These are phyloP conservation scores for Corythoichthys haematopterus DNA, from an alignment of 2,113 vertebrate species.

Conservation along the genomic window DNA sequence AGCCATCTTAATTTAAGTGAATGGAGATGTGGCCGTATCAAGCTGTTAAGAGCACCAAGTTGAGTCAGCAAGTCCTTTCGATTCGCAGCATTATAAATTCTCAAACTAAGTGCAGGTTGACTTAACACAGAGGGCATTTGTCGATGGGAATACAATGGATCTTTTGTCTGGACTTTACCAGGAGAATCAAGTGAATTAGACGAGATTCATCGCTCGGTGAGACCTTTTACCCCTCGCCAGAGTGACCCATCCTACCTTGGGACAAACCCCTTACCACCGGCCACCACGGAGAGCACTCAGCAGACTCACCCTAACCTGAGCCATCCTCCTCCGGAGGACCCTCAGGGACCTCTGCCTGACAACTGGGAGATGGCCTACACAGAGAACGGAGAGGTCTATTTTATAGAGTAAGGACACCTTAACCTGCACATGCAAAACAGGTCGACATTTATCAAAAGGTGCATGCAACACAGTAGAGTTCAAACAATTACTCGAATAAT, in stretches of 20 bases:
- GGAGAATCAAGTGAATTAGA: constrained; percentile 94
- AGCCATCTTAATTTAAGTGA: constrained; percentile 11
- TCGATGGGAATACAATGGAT: background rate
- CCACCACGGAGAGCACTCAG: constrained; percentile 97
- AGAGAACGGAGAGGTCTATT: constrained; percentile 99
- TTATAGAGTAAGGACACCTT: constrained; percentile 86
- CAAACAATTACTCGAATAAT: too few relatives aligned
- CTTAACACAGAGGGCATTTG: background rate
- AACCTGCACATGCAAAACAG: background rate
- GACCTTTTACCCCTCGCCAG: constrained; percentile 65
- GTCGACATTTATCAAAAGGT: background rate
- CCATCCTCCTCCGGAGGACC: constrained; percentile 90
- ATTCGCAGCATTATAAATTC: background rate
- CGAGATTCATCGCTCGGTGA: constrained; percentile 72
- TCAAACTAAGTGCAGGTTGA: background rate
- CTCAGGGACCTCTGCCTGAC: constrained; percentile 91
- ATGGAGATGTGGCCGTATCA: constrained; percentile 5
- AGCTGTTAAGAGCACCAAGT: background rate
- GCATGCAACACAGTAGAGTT: background rate
- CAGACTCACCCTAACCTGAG: constrained; percentile 87
- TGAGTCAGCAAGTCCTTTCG: constrained; percentile 1
- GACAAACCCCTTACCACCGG: constrained; percentile 75
- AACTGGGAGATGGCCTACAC: constrained; percentile 99
- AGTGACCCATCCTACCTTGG: constrained; percentile 65
- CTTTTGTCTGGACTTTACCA: constrained; percentile 36